Percentiles rank a stretch among this genome's conserved stretches.
phyloP scores from a whole-genome alignment of 2,888 invertebrate species.

The Andrena bucephala region DNA sequence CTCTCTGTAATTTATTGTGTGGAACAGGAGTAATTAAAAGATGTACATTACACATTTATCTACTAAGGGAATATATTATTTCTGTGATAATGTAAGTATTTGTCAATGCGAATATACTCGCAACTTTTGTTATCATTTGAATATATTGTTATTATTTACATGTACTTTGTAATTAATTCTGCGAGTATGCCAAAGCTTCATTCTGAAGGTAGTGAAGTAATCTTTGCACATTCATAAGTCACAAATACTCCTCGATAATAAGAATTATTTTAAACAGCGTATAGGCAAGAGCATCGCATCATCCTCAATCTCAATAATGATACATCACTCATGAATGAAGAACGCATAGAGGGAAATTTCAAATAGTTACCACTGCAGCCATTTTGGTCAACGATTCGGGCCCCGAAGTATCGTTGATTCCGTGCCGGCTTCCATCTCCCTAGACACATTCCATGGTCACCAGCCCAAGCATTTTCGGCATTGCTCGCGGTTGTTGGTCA shows the following conservation, averaged over 20 bases:
- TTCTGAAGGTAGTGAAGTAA: too few relatives aligned
- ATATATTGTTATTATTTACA: constrained; percentile 15
- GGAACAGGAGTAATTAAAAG: background rate
- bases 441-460: too few relatives aligned
- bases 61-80: constrained; percentile 21
- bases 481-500: too few relatives aligned
- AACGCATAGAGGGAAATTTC: background rate
- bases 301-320: too few relatives aligned
- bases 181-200: background rate
- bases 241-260: background rate
- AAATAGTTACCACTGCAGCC: constrained; percentile 1
- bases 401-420: too few relatives aligned
- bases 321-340: background rate
- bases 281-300: too few relatives aligned
- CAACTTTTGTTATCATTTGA: constrained; percentile 24
- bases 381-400: too few relatives aligned
- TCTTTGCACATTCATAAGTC: too few relatives aligned
- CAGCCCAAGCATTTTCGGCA: too few relatives aligned
- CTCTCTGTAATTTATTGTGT: constrained; percentile 43
- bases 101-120: constrained; percentile 17
- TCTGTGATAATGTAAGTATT: constrained; percentile 46
- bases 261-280: too few relatives aligned
- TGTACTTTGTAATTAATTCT: constrained; percentile 27
- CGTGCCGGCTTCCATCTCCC: too few relatives aligned
- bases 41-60: constrained; percentile 15